Percentiles rank a stretch among this genome's conserved stretches.
These are phyloP conservation scores for Pipistrellus kuhlii DNA, from an alignment of 2,797 vertebrate genomes.

Conservation along the genomic window DNA sequence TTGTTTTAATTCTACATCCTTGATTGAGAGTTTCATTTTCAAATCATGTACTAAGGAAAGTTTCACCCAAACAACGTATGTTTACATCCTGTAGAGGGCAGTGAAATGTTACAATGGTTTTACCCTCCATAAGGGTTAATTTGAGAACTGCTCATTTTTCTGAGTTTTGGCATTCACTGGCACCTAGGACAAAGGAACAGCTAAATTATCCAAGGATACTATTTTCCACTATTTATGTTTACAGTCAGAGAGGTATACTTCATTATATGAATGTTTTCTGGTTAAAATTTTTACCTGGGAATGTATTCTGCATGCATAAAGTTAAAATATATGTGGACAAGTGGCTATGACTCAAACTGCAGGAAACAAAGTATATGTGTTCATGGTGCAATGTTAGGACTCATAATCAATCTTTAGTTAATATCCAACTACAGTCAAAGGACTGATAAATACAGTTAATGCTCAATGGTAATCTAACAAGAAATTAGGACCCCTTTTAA, in stretches of 20 bases:
- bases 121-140: slow-evolving; percentile 39
- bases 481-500: background rate
- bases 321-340: background rate
- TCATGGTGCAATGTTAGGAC: background rate
- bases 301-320: background rate
- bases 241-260: background rate
- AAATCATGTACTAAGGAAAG: slow-evolving; percentile 49
- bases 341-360: background rate
- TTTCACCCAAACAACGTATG: background rate
- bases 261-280: background rate
- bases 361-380: background rate
- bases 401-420: background rate
- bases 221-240: slow-evolving; percentile 51
- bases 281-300: slow-evolving; percentile 49
- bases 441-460: background rate
- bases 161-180: background rate
- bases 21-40: slow-evolving; percentile 67
- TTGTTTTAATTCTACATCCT: slow-evolving; percentile 78
- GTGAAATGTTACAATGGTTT: slow-evolving; percentile 18
- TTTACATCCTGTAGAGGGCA: slow-evolving; percentile 64
- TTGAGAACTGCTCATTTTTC: slow-evolving; percentile 6
- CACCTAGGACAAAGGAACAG: slow-evolving; percentile 42
- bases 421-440: background rate
- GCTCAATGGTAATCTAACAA: background rate
- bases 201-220: background rate